Conservation (phyloP, 2,797 vertebrate species). For the Phataginus tetradactyla region DNA sequence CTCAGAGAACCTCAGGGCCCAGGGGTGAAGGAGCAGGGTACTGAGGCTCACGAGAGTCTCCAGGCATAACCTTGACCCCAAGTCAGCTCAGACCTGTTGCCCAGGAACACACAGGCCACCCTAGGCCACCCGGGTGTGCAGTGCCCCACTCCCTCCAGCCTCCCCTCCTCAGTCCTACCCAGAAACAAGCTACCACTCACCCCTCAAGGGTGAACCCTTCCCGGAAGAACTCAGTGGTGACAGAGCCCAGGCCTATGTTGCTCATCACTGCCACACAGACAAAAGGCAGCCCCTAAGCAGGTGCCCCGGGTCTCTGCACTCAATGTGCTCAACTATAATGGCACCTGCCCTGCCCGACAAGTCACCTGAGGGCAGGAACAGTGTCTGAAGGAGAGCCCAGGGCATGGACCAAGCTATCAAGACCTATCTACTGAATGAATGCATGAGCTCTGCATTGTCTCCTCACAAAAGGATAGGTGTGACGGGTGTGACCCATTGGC, state of each 20-base stretch:
- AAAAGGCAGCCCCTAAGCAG: not conserved
- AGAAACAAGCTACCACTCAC: not conserved
- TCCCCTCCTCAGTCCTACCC: not conserved
- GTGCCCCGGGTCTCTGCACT: fast-evolving
- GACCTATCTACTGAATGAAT: not conserved
- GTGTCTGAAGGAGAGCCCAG: not conserved
- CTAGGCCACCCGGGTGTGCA: fast-evolving
- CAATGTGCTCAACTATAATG: not conserved
- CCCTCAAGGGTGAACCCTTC: not conserved
- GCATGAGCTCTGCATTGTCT: no score
- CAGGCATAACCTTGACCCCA: not conserved
- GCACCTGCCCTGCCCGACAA: no score
- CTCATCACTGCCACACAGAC: not conserved
- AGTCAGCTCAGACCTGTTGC: not conserved
- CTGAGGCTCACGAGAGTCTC: not conserved
- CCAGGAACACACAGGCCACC: not conserved
- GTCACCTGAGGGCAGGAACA: not conserved
- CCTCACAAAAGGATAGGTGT: not conserved
- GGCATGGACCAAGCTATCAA: not conserved
- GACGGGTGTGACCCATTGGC: not conserved
- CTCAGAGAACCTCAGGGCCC: not conserved
- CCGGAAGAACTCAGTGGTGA: not conserved
- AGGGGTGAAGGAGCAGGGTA: not conserved
- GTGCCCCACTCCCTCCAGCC: not conserved
- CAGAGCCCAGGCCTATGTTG: not conserved